These are phyloP conservation scores for Denticeps clupeoides DNA, from an alignment of 2,797 vertebrate genomes.

Conservation along the genomic window DNA sequence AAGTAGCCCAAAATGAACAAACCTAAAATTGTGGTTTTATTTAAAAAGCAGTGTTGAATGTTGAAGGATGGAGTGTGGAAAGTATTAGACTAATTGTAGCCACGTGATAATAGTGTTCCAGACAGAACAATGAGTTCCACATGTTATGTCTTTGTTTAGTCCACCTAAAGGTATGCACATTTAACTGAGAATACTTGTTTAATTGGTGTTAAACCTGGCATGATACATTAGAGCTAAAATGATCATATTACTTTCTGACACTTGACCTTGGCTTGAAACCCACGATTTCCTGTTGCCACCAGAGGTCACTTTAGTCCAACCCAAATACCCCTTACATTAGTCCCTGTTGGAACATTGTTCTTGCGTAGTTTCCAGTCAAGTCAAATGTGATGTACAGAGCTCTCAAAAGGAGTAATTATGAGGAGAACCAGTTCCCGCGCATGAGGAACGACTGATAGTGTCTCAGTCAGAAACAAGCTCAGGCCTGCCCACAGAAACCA, in stretches of 20 bases:
- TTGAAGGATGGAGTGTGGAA: conserved; percentile 34
- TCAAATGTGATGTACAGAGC: neutral
- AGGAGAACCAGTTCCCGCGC: neutral
- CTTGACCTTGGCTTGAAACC: conserved; percentile 28
- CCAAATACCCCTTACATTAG: conserved; percentile 15
- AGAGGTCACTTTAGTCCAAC: conserved; percentile 45
- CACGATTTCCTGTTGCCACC: conserved; percentile 38
- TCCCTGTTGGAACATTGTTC: neutral
- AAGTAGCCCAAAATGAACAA: no score
- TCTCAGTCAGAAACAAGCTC: neutral
- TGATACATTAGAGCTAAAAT: no score
- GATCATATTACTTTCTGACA: conserved; percentile 33
- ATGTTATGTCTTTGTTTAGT: conserved; percentile 15
- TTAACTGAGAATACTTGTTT: neutral
- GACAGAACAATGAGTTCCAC: conserved; percentile 11
- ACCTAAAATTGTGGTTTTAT: no score
- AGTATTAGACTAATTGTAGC: conserved; percentile 37
- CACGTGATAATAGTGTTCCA: conserved; percentile 37
- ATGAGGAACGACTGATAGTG: neutral
- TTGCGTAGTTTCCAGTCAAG: neutral
- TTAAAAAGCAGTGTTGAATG: no score
- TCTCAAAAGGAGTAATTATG: neutral
- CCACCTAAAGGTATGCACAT: neutral
- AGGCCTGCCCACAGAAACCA: neutral
- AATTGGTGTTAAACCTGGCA: neutral